Evolutionary conservation across 2,888 invertebrate species (phyloP).

Genomic region (Epirrhoe tristata): DNA sequence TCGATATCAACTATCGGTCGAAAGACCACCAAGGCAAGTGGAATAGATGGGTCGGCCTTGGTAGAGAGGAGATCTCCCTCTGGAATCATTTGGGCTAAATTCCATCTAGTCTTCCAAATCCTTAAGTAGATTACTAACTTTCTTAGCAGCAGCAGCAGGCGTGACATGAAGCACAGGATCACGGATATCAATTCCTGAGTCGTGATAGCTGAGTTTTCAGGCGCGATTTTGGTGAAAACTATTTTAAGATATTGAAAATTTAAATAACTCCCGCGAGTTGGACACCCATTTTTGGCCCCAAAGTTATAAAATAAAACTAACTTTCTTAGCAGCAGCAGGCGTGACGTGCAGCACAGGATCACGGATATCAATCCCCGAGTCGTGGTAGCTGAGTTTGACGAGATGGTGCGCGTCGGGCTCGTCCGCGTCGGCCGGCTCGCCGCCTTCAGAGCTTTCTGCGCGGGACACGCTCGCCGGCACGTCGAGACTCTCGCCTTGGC

Average conservation of each 20-base stretch:
- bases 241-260: no score
- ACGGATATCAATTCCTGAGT: conserved; percentile 95
- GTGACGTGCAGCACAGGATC: conserved; percentile 89
- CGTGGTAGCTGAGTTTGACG: conserved; percentile 94
- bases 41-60: no score
- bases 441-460: conserved; percentile 49
- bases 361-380: conserved; percentile 95
- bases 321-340: conserved; percentile 88
- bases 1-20: no score
- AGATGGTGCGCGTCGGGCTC: conserved; percentile 81
- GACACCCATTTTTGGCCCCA: no score
- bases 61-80: no score
- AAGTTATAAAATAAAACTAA: conserved; percentile 51
- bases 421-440: conserved; percentile 71
- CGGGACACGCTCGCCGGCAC: conserved; percentile 51
- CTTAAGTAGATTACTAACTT: no score
- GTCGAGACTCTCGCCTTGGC: conserved; percentile 72
- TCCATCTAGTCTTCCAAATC: no score
- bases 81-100: no score
- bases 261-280: no score
- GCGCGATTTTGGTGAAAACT: no score
- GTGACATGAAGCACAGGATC: conserved; percentile 89
- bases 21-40: no score
- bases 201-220: conserved; percentile 95
- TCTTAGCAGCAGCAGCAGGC: conserved; percentile 83